phyloP scores from a whole-genome alignment of 1,140 invertebrate species.

The Adelges cooleyi region DNA sequence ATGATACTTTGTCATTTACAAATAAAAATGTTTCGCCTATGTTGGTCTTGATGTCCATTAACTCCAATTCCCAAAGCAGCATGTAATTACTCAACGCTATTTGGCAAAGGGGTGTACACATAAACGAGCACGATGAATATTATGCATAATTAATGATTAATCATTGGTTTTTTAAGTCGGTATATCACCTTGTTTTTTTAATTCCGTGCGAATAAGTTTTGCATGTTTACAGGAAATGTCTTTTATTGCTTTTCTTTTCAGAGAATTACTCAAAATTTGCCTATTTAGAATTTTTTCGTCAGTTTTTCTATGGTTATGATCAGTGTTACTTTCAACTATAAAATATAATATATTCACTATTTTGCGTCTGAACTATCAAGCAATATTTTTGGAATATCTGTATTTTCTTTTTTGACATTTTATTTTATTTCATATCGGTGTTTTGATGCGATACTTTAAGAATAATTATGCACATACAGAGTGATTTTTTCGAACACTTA shows the following conservation, averaged over 20 bases:
- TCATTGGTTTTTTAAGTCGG: not conserved
- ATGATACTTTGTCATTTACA: not conserved
- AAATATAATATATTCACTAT: no score
- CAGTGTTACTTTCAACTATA: not conserved
- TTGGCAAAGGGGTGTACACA: not conserved
- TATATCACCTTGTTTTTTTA: not conserved
- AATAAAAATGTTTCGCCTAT: not conserved
- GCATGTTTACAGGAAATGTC: not conserved
- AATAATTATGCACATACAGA: no score
- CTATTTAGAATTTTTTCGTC: not conserved
- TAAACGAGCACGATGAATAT: not conserved
- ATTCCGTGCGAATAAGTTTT: slow-evolving; percentile 1
- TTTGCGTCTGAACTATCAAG: no score
- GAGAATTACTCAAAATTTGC: not conserved
- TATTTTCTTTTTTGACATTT: no score
- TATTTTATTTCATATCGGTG: no score
- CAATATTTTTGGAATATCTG: no score
- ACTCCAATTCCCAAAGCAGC: not conserved
- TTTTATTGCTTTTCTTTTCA: slow-evolving; percentile 2
- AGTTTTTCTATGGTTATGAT: not conserved
- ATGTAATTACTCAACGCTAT: no score
- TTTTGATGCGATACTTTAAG: no score
- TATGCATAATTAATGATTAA: not conserved
- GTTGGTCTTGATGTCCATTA: not conserved
- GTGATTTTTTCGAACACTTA: no score